Base-by-base conservation (phyloP, 1,140 invertebrate species). In the Eriocheir sinensis region DNA sequence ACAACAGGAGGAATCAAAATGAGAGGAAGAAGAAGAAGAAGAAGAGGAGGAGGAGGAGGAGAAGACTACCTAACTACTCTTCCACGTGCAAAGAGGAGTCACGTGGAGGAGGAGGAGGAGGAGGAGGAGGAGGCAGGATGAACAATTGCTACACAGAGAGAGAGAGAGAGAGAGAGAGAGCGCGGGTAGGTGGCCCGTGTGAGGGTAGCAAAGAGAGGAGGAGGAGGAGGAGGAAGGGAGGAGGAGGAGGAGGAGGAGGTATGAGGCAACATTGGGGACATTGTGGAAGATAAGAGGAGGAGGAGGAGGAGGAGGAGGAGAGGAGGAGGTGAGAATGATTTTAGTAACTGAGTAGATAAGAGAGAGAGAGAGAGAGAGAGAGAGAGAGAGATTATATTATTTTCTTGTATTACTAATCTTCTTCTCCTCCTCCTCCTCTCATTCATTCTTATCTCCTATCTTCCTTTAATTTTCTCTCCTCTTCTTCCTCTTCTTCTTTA, bases 361-460 rank as follows among this genome's bases (percentile, higher is more conserved):
- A 38, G 80, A 83, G 36, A 38, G 36, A 83, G 80, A 83, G 30
- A 32, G 80, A 34, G 30, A 83, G 80, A 38, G 80, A 83, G 36
- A 83, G 80, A 83, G 36, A 83, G 80, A 38, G 80, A 83, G 36
- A 38, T 9, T n/a, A n/a, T n/a, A n/a, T n/a, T n/a, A n/a, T n/a
- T n/a, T n/a, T n/a, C n/a, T n/a, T n/a, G n/a, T n/a, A n/a, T n/a
- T n/a, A n/a, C n/a, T 2, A 15, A 36, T 17, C n/a, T 32, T 15
- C 32, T 34, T 32, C 36, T 36, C n/a, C 38, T 36, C 15, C n/a
- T 32, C 36, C 15, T 36, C 38, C n/a, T 86, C 83, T 32, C n/a
- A 8, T 36, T 17, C 40, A 6, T 36, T 38, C 9, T 17, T 86
- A 30, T 86, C 83, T 85, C 81, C 36, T 1, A 32, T 38, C 1